Percentiles rank a stretch among this genome's conserved stretches.
These are phyloP conservation scores for Epizoanthus illoricatus DNA, from an alignment of 92 coral and sea anemone genomes.

Conservation along the genomic window DNA sequence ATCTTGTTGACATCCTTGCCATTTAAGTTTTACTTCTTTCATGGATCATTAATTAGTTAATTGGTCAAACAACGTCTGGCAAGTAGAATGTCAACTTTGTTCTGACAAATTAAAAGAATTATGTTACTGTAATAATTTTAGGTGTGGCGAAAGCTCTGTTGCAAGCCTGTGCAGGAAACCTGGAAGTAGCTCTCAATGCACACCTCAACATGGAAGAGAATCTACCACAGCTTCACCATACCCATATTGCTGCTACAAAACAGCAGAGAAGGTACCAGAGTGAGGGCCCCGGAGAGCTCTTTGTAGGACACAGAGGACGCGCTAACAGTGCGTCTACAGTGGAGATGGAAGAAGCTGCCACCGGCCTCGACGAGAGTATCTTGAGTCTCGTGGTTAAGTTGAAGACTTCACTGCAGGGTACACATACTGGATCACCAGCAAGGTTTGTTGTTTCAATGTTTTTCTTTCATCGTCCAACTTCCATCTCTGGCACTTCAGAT, in stretches of 20 bases:
- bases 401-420: slow-evolving; percentile 49
- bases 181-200: slow-evolving; percentile 81
- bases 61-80: too few species aligned
- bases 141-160: slow-evolving; percentile 79
- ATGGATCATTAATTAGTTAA: too few species aligned
- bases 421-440: slow-evolving; percentile 49
- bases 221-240: slow-evolving; percentile 59
- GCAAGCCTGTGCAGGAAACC: slow-evolving; percentile 72
- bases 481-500: too few species aligned
- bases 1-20: too few species aligned
- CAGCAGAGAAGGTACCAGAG: slow-evolving; percentile 4
- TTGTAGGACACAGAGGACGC: neutral
- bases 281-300: slow-evolving; percentile 7
- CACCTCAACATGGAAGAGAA: slow-evolving; percentile 80
- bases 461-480: too few species aligned
- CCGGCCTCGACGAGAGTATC: slow-evolving; percentile 80
- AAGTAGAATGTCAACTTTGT: too few species aligned
- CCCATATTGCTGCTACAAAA: slow-evolving; percentile 38
- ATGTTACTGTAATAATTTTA: slow-evolving; percentile 12
- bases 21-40: too few species aligned
- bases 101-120: neutral
- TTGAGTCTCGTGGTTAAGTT: slow-evolving; percentile 81
- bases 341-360: slow-evolving; percentile 27
- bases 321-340: slow-evolving; percentile 17
- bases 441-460: slow-evolving; percentile 40